Evolutionary conservation across 2,888 invertebrate species (phyloP).

Genomic region (Salpingus planirostris): DNA sequence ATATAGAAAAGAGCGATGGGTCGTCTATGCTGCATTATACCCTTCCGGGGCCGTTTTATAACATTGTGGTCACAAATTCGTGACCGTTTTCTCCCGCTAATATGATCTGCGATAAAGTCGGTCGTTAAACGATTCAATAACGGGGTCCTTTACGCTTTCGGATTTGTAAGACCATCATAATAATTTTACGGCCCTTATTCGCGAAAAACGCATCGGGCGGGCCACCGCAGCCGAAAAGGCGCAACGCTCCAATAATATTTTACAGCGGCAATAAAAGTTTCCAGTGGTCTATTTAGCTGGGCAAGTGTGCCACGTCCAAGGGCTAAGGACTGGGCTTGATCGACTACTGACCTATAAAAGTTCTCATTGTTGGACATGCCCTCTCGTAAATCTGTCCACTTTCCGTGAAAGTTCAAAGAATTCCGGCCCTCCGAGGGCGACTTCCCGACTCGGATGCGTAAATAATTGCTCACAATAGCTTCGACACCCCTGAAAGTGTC

Average conservation of each 20-base stretch:
- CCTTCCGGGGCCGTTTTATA: too few species aligned
- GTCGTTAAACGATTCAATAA: neutral
- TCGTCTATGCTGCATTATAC: too few species aligned
- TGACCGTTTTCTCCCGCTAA: too few species aligned
- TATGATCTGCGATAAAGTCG: neutral
- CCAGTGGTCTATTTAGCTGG: slow-evolving; percentile 1
- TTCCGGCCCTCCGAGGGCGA: too few species aligned
- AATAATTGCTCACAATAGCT: neutral
- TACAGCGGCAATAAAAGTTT: slow-evolving; percentile 1
- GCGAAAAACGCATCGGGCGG: too few species aligned
- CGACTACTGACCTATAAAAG: neutral
- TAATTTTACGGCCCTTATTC: too few species aligned
- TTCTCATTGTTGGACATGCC: slow-evolving; percentile 1
- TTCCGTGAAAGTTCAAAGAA: too few species aligned
- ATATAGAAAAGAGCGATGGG: too few species aligned
- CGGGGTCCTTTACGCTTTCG: neutral
- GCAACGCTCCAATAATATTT: slow-evolving; percentile 1
- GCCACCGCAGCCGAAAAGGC: too few species aligned
- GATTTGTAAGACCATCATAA: too few species aligned
- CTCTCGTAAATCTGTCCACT: slow-evolving; percentile 1
- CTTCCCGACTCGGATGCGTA: neutral
- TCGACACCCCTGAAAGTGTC: neutral
- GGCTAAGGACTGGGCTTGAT: slow-evolving; percentile 1
- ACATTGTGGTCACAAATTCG: neutral
- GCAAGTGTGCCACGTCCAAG: neutral